phyloP scores from a whole-genome alignment of 2,888 invertebrate genomes.

The Rhabditophanes sp. region DNA sequence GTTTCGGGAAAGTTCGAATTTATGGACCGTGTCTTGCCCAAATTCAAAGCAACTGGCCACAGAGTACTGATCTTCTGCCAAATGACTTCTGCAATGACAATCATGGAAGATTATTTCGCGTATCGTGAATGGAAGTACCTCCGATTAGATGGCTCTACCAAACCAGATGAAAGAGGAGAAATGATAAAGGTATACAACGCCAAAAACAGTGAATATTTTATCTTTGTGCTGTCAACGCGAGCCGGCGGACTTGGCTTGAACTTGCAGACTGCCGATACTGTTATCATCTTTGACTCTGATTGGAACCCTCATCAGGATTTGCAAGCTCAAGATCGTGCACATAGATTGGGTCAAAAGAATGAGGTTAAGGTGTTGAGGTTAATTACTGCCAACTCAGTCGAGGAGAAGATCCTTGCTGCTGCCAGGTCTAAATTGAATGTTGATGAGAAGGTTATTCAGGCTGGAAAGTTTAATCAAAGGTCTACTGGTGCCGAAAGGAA shows the following conservation, averaged over 20 bases:
- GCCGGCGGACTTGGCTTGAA: conserved; percentile 73
- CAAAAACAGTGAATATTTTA: conserved; percentile 72
- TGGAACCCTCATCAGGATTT: too few relatives aligned
- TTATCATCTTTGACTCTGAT: conserved; percentile 95
- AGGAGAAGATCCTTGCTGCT: conserved; percentile 91
- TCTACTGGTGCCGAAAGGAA: conserved; percentile 90
- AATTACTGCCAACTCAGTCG: conserved; percentile 97
- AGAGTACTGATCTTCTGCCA: conserved; percentile 97
- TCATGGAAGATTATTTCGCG: conserved; percentile 88
- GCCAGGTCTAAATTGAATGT: conserved; percentile 94
- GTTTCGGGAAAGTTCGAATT: conserved; percentile 94
- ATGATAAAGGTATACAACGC: conserved; percentile 74
- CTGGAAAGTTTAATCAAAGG: conserved; percentile 99
- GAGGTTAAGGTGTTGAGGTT: conserved; percentile 83
- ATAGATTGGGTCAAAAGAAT: conserved; percentile 94
- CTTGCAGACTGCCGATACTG: conserved; percentile 93
- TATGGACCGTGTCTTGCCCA: conserved; percentile 85
- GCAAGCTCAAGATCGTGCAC: conserved; percentile 97
- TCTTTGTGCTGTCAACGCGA: conserved; percentile 85
- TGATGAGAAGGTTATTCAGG: conserved; percentile 98
- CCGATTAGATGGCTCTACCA: conserved; percentile 88
- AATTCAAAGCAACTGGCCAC: conserved; percentile 76
- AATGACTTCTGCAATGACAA: conserved; percentile 98
- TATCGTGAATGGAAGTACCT: conserved; percentile 74
- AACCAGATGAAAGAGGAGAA: conserved; percentile 90